Evolutionary conservation across 2,113 vertebrate genomes (phyloP).

Genomic region (Pituophis catenifer): DNA sequence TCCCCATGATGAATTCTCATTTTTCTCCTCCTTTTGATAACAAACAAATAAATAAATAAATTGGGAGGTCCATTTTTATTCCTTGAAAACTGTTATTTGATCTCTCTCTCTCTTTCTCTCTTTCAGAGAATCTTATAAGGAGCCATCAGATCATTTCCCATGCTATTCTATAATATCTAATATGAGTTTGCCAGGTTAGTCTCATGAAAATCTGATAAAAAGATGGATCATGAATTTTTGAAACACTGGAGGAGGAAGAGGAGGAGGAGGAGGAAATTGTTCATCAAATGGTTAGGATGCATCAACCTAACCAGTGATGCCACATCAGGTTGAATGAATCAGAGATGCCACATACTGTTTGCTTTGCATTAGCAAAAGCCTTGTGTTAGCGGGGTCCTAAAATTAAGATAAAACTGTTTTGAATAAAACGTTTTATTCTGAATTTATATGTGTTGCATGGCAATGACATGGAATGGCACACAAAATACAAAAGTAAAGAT

Average conservation of each 20-base stretch:
- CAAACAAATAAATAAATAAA: not conserved
- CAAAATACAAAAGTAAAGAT: not conserved
- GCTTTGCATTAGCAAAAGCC: not conserved
- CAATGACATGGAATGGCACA: not conserved
- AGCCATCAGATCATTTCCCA: constrained; percentile 17
- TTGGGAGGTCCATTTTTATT: constrained; percentile 30
- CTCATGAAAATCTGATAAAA: not conserved
- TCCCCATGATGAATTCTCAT: not conserved
- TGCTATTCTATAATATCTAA: not conserved
- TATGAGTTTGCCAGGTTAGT: constrained; percentile 19
- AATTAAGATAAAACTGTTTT: too few species aligned
- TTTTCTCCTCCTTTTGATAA: not conserved
- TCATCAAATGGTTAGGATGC: not conserved
- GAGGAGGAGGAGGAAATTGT: too few species aligned
- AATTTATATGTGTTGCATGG: not conserved
- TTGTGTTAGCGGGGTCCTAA: too few species aligned
- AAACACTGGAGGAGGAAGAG: not conserved
- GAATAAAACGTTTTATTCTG: not conserved
- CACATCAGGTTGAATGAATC: not conserved
- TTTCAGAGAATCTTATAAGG: constrained; percentile 13
- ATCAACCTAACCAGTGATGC: too few species aligned
- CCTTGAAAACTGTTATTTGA: constrained; percentile 24
- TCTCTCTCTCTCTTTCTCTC: not conserved
- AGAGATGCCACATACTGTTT: not conserved
- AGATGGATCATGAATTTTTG: constrained; percentile 11